Evolutionary conservation across 2,113 vertebrate genomes (phyloP).

Genomic region (Paramormyrops kingsleyae): DNA sequence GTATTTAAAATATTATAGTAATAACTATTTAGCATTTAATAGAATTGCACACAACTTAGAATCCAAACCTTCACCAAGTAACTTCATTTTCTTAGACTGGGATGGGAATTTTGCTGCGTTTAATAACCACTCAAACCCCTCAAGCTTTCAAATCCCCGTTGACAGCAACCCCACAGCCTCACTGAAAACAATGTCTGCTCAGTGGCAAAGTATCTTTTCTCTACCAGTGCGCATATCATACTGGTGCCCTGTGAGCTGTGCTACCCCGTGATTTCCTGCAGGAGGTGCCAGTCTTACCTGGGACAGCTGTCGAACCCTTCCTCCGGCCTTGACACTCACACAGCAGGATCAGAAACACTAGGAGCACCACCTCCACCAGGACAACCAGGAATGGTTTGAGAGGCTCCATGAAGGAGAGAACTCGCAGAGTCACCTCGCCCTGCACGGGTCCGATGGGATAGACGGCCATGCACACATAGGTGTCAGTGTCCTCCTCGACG

Average conservation of each 20-base stretch:
- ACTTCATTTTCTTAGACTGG: neutral
- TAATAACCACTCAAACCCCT: neutral
- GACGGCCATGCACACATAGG: conserved; percentile 65
- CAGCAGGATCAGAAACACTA: conserved; percentile 65
- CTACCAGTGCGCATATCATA: neutral
- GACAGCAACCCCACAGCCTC: neutral
- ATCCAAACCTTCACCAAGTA: neutral
- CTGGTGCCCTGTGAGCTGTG: neutral
- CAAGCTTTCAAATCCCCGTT: neutral
- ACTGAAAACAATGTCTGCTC: neutral
- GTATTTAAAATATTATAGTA: neutral
- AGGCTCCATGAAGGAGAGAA: conserved; percentile 70
- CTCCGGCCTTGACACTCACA: conserved; percentile 62
- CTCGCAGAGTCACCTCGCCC: conserved; percentile 50
- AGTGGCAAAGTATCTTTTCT: neutral
- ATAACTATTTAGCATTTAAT: neutral
- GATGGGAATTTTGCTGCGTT: neutral
- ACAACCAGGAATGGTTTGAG: conserved; percentile 77
- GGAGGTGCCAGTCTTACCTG: conserved; percentile 35
- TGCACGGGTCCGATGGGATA: conserved; percentile 54
- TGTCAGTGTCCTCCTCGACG: conserved; percentile 53
- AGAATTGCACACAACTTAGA: neutral
- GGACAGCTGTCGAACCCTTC: conserved; percentile 23
- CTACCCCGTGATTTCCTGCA: neutral
- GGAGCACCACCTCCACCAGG: conserved; percentile 62